A percentile compares a stretch with the other conserved stretches of the same genome.
Evolutionary conservation across 2,888 invertebrate species (phyloP).

Genomic region (Sphaeridia pumilis): DNA sequence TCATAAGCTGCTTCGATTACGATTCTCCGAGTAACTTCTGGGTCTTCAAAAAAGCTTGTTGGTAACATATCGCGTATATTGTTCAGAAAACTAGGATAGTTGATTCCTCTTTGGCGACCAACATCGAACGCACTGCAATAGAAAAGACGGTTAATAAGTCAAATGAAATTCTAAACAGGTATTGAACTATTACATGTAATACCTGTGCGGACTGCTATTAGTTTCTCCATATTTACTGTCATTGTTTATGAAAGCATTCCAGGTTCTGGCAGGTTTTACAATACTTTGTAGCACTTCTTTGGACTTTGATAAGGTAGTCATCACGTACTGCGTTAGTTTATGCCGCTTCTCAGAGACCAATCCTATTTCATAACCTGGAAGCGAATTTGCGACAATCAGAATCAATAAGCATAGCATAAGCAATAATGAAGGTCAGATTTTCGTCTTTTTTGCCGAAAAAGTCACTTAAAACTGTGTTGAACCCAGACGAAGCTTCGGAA

Average conservation of each 20-base stretch:
- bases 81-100: constrained; percentile 30
- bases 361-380: constrained; percentile 47
- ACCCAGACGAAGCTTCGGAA: no score
- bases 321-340: constrained; percentile 42
- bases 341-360: constrained; percentile 55
- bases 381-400: no score
- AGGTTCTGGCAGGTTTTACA: no score
- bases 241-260: neutral
- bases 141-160: neutral
- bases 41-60: constrained; percentile 16
- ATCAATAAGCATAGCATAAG: no score
- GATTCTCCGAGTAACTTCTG: constrained; percentile 36
- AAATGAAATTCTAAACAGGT: neutral
- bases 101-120: neutral
- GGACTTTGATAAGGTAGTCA: no score
- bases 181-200: neutral
- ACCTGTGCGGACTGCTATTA: constrained; percentile 32
- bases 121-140: constrained; percentile 16
- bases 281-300: no score
- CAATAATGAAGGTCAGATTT: no score
- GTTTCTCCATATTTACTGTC: neutral
- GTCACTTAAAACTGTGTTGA: no score
- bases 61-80: constrained; percentile 17
- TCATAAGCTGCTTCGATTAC: constrained; percentile 58
- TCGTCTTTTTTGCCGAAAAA: no score